phyloP scores from a whole-genome alignment of 2,113 vertebrate genomes.

The Corythoichthys haematopterus region DNA sequence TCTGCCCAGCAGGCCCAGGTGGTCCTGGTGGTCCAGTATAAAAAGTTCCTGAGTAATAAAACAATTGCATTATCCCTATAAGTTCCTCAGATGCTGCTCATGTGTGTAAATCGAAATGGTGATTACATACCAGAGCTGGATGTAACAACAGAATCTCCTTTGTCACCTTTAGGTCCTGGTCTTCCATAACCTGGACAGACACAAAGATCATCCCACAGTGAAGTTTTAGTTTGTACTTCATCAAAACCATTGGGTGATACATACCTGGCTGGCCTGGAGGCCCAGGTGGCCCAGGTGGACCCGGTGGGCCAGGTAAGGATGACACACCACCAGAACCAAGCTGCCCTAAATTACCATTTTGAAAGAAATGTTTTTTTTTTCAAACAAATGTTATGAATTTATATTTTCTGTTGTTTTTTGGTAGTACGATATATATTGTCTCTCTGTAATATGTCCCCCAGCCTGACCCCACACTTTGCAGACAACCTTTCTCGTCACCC shows the following conservation, averaged over 20 bases:
- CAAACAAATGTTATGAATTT: no score
- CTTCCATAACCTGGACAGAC: conserved; percentile 75
- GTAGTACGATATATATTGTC: not conserved
- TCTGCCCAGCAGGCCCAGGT: conserved; percentile 76
- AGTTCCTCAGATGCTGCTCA: not conserved
- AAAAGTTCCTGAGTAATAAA: conserved; percentile 69
- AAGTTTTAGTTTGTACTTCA: not conserved
- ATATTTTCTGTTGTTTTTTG: no score
- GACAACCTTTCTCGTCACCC: not conserved
- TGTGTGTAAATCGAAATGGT: not conserved
- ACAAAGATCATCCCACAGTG: not conserved
- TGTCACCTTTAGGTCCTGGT: conserved; percentile 82
- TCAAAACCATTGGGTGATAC: not conserved
- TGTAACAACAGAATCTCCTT: conserved; percentile 72
- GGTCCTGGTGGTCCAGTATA: conserved; percentile 70
- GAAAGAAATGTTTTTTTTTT: not conserved
- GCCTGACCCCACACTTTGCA: not conserved
- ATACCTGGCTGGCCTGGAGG: conserved; percentile 75
- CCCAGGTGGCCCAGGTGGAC: conserved; percentile 66
- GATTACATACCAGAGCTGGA: conserved; percentile 74
- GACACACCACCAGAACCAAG: conserved; percentile 15
- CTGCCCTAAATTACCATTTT: conserved; percentile 37
- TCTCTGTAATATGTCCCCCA: not conserved
- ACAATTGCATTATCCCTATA: not conserved
- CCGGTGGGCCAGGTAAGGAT: conserved; percentile 52